These are phyloP conservation scores for Paramacrobiotus metropolitanus DNA, from an alignment of 1,140 invertebrate genomes.

Conservation along the genomic window DNA sequence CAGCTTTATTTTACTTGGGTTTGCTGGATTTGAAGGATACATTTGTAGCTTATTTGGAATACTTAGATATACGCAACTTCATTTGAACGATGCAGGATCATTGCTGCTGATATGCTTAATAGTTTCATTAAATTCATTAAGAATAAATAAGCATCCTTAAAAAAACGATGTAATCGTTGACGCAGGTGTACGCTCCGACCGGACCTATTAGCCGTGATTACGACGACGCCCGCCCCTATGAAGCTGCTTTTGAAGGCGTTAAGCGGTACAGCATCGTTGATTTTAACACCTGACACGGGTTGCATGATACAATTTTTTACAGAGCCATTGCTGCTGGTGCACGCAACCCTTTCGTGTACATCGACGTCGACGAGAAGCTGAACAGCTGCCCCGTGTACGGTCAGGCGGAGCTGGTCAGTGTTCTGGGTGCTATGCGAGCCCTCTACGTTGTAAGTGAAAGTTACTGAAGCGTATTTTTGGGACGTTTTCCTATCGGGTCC, in stretches of 20 bases:
- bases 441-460: slow-evolving; percentile 39
- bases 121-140: too few species aligned
- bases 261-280: slow-evolving; percentile 31
- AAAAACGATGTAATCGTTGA: too few species aligned
- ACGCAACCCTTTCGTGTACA: slow-evolving; percentile 35
- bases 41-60: too few species aligned
- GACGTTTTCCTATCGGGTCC: not conserved
- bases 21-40: too few species aligned
- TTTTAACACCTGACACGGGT: too few species aligned
- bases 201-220: slow-evolving; percentile 50
- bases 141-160: too few species aligned
- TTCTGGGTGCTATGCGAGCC: slow-evolving; percentile 56
- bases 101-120: too few species aligned
- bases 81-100: too few species aligned
- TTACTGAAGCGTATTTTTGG: too few species aligned
- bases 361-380: not conserved
- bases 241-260: slow-evolving; percentile 33
- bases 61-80: too few species aligned
- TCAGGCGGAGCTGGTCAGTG: slow-evolving; percentile 38
- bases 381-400: not conserved
- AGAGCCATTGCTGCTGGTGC: slow-evolving; percentile 40
- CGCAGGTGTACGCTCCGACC: slow-evolving; percentile 45
- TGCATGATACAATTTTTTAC: slow-evolving; percentile 12
- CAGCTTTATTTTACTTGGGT: too few species aligned
- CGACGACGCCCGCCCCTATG: slow-evolving; percentile 45